A percentile compares a stretch with the other conserved stretches of the same genome.
Conservation (phyloP, 2,888 invertebrate species). For the Phasia obesa region DNA sequence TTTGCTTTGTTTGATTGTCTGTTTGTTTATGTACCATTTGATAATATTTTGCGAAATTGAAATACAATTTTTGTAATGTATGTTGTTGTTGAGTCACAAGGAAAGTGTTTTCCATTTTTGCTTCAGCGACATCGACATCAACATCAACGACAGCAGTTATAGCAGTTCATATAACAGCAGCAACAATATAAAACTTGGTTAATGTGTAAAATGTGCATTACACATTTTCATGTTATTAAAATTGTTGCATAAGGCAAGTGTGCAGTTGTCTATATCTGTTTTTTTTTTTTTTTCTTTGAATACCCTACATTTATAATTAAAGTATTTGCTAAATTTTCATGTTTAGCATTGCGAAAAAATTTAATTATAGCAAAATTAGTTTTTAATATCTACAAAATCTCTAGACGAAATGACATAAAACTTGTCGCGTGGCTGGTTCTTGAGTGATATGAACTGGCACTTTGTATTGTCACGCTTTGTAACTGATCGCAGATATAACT, state of each 20-base stretch:
- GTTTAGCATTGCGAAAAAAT: too few relatives aligned
- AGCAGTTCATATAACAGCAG: neutral
- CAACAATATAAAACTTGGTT: conserved; percentile 1
- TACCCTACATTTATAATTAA: conserved; percentile 19
- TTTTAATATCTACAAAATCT: too few relatives aligned
- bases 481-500: too few relatives aligned
- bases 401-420: too few relatives aligned
- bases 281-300: neutral
- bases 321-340: too few relatives aligned
- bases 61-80: conserved; percentile 42
- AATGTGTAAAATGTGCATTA: conserved; percentile 53
- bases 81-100: conserved; percentile 62
- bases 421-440: too few relatives aligned
- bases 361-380: too few relatives aligned
- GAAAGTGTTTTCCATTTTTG: conserved; percentile 61
- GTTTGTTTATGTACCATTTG: conserved; percentile 28
- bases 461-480: too few relatives aligned
- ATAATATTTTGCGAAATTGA: conserved; percentile 34
- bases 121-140: conserved; percentile 13
- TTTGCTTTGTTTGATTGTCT: conserved; percentile 23
- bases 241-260: conserved; percentile 46
- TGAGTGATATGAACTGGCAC: too few relatives aligned
- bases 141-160: conserved; percentile 3
- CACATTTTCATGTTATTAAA: conserved; percentile 54
- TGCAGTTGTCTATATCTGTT: conserved; percentile 5